Conservation (phyloP, 2,888 invertebrate species). For the Cataglyphis altisquamis region DNA sequence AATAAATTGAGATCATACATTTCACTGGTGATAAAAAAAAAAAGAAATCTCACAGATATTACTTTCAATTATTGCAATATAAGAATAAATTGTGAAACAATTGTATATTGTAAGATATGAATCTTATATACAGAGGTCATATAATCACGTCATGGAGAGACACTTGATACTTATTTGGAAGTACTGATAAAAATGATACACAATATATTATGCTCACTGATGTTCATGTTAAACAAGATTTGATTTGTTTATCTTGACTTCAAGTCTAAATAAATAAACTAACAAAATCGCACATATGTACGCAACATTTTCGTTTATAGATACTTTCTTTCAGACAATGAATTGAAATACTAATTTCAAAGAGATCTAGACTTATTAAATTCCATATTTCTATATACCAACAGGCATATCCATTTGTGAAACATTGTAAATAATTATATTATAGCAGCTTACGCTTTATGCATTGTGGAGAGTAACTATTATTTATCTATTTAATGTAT, state of each 20-base stretch:
- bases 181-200: constrained; percentile 44
- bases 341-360: constrained; percentile 24
- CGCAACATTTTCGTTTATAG: neutral
- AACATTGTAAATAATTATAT: constrained; percentile 58
- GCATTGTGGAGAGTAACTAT: constrained; percentile 61
- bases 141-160: constrained; percentile 51
- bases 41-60: neutral
- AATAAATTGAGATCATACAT: constrained; percentile 39
- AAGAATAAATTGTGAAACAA: constrained; percentile 23
- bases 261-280: constrained; percentile 3
- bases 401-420: constrained; percentile 57
- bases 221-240: neutral
- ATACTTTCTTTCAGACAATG: constrained; percentile 13
- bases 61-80: constrained; percentile 10
- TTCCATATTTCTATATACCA: constrained; percentile 50
- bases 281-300: constrained; percentile 45
- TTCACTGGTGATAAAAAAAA: neutral
- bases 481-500: constrained; percentile 60
- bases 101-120: constrained; percentile 29
- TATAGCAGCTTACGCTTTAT: constrained; percentile 54
- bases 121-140: constrained; percentile 35
- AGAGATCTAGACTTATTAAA: constrained; percentile 43
- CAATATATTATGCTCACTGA: constrained; percentile 32
- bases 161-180: constrained; percentile 48
- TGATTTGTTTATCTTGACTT: constrained; percentile 15